Base-by-base conservation (phyloP, 2,113 vertebrate species). In the Pseudopodoces humilis region DNA sequence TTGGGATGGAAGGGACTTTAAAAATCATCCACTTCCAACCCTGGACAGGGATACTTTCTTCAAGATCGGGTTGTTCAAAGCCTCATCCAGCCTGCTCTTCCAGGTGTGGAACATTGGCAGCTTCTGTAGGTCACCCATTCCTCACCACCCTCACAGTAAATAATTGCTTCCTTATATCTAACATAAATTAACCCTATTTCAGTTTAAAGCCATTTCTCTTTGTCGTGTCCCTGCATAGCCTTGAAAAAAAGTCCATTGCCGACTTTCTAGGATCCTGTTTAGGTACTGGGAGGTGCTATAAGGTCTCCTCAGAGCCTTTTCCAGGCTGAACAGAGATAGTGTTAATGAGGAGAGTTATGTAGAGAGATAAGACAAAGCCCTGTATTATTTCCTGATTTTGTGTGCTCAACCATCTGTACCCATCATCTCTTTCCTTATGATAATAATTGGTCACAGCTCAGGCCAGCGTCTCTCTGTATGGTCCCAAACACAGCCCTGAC, bases 11-110 rank as follows among this genome's bases (percentile, higher is more conserved):
- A 49, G 35, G 25, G 24, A 13, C 31, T 18, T 18, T 2, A 37
- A 41, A 23, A 11, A 6, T 33, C 22, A 13, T 8, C 12, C 63
- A 1, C 3, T 22, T 43, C n/a, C 49, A 56, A 0, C 49, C 3
- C 19, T 3, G 63, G 15, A 19, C 27, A 43, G 21, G 8, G 55
- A 28, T 24, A 33, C 7, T 55, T 76, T 33, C 43, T 49, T 28
- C 25, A 12, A 28, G 7, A 77, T 28, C 31, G 11, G 12, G 15
- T 14, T 63, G 49, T 18, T 63, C 35, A 44, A 43, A 56, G 35
- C 11, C 15, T 50, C 49, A 33, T 50, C 49, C 35, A 43, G 41
- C 15, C 22, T 70, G 22, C 7, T 9, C 8, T 77, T 56, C 27
- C 56, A 49, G 10, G 11, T 11, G n/a, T 76, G 47, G 55, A 55